phyloP scores from a whole-genome alignment of 2,888 invertebrate genomes.

The Callyntrura sp. region DNA sequence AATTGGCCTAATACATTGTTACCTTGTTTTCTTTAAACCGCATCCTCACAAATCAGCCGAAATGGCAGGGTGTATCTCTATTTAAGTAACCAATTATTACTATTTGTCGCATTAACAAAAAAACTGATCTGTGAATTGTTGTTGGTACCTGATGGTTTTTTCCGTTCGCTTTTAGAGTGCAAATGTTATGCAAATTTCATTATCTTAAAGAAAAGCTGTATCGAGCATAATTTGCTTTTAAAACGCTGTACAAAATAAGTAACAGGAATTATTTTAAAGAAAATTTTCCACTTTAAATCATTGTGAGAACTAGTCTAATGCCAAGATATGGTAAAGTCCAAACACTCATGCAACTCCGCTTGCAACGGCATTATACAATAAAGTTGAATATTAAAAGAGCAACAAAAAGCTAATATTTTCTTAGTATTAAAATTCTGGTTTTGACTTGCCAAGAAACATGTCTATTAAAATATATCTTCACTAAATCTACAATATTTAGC shows the following conservation, averaged over 20 bases:
- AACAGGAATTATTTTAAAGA: not conserved
- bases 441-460: not conserved
- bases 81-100: not conserved
- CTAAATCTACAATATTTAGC: slow-evolving; percentile 26
- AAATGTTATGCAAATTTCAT: slow-evolving; percentile 27
- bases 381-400: not conserved
- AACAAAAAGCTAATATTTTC: not conserved
- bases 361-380: not conserved
- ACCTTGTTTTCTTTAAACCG: slow-evolving; percentile 11
- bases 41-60: not conserved
- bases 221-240: not conserved
- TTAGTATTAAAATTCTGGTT: not conserved
- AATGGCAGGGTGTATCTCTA: slow-evolving; percentile 1
- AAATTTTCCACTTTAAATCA: not conserved
- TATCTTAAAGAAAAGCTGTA: not conserved
- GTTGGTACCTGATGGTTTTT: not conserved
- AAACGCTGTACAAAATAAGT: not conserved
- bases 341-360: not conserved
- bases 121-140: slow-evolving; percentile 30
- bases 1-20: not conserved
- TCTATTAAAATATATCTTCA: slow-evolving; percentile 3
- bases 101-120: slow-evolving; percentile 40
- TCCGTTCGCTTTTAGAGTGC: not conserved
- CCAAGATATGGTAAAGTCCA: not conserved
- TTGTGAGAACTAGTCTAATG: not conserved